Conservation (phyloP, 2,113 vertebrate genomes). For the Gorsachius goisagi region DNA sequence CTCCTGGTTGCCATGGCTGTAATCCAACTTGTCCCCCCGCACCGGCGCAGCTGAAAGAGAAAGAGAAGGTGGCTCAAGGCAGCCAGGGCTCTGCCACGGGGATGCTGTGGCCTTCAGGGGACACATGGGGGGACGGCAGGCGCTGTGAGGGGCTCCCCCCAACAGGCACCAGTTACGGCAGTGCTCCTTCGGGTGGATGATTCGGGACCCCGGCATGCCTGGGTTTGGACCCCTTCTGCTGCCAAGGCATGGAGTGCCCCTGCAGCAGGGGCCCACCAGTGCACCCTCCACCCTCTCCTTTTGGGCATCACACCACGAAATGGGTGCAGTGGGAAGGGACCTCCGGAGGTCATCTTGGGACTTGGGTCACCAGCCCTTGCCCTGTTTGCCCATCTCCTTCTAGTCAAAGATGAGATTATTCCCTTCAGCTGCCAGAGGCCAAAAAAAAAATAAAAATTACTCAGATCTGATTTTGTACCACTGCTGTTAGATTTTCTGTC, state of each 20-base stretch:
- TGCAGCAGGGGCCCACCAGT: background rate
- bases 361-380: background rate
- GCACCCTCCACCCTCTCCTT: background rate
- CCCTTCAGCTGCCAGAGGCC: background rate
- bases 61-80: background rate
- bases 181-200: background rate
- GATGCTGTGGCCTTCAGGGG: background rate
- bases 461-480: slow-evolving; percentile 24
- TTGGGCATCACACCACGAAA: background rate
- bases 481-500: slow-evolving; percentile 36
- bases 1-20: background rate
- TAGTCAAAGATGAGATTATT: background rate
- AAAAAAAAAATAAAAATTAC: background rate
- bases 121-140: fast-evolving
- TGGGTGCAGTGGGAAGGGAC: background rate
- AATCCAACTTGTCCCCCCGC: background rate
- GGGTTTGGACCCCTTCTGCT: background rate
- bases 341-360: background rate
- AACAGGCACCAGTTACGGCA: background rate
- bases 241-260: background rate
- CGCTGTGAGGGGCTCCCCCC: background rate
- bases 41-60: fast-evolving
- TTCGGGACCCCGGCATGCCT: background rate
- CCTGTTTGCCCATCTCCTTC: background rate
- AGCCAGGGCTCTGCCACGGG: background rate